A percentile compares a stretch with the other conserved stretches of the same genome.
phyloP scores from a whole-genome alignment of 1,140 invertebrate species.

The Bilobella aurantiaca region DNA sequence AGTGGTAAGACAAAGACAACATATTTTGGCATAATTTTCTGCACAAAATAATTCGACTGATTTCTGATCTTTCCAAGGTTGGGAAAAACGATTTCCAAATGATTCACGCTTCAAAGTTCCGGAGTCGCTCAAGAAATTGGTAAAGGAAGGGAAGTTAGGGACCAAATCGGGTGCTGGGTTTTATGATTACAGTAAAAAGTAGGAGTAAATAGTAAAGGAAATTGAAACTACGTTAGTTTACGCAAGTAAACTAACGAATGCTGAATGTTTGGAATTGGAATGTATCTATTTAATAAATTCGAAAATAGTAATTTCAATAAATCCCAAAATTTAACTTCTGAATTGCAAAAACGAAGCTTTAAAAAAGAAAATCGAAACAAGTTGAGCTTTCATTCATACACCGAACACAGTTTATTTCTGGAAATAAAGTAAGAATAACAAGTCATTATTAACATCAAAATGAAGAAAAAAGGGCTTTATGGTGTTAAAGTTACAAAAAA shows the following conservation, averaged over 20 bases:
- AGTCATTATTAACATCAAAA: conserved; percentile 8
- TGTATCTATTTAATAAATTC: too few species aligned
- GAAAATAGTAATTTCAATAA: too few species aligned
- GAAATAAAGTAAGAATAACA: neutral
- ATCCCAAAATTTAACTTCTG: too few species aligned
- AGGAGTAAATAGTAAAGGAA: neutral
- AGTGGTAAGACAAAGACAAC: too few species aligned
- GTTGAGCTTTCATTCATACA: neutral
- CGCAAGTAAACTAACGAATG: too few species aligned
- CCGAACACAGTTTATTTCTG: neutral
- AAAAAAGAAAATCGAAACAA: too few species aligned
- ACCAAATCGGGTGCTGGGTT: conserved; percentile 77
- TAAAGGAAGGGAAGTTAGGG: conserved; percentile 69
- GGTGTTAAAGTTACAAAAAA: too few species aligned
- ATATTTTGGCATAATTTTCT: neutral
- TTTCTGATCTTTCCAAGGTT: conserved; percentile 45
- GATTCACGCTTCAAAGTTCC: conserved; percentile 61
- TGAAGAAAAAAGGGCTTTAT: neutral
- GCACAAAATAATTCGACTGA: neutral
- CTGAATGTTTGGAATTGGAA: too few species aligned
- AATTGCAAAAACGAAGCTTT: too few species aligned
- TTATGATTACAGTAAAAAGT: conserved; percentile 54
- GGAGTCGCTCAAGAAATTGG: conserved; percentile 57
- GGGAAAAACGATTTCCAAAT: conserved; percentile 66
- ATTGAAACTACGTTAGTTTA: too few species aligned